Conservation (phyloP, 2,113 vertebrate species). For the Eidolon helvum region DNA sequence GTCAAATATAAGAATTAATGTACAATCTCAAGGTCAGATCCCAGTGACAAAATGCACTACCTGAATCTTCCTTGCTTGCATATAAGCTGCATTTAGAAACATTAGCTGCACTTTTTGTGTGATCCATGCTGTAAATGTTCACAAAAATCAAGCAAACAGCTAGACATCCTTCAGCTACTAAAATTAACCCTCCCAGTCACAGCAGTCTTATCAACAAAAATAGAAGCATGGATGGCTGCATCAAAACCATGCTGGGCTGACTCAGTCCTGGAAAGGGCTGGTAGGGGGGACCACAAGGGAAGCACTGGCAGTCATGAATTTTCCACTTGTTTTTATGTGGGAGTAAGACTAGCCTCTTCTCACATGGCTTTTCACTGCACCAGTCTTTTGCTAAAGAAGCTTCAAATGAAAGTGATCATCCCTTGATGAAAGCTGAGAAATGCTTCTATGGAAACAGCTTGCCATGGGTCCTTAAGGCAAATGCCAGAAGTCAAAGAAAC, state of each 20-base stretch:
- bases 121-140: conserved; percentile 45
- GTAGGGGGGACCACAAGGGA: neutral
- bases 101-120: neutral
- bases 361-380: conserved; percentile 9
- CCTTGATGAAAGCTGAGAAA: conserved; percentile 48
- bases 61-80: conserved; percentile 44
- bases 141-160: conserved; percentile 37
- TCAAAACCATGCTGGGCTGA: neutral
- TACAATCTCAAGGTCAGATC: conserved; percentile 33
- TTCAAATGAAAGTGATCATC: conserved; percentile 47
- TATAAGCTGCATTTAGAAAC: conserved; percentile 24
- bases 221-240: neutral
- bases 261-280: neutral
- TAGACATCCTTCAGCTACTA: conserved; percentile 36
- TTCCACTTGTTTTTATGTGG: neutral
- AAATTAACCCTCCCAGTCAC: conserved; percentile 39
- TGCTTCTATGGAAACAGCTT: conserved; percentile 61
- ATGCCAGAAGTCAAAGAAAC: conserved; percentile 57
- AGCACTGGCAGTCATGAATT: neutral
- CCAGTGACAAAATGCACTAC: conserved; percentile 32
- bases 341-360: conserved; percentile 17
- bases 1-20: conserved; percentile 62
- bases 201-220: conserved; percentile 11
- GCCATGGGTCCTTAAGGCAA: conserved; percentile 58
- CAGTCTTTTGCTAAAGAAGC: conserved; percentile 30